These are phyloP conservation scores for Tragelaphus strepsiceros DNA, from an alignment of 2,113 vertebrate genomes.

Conservation along the genomic window DNA sequence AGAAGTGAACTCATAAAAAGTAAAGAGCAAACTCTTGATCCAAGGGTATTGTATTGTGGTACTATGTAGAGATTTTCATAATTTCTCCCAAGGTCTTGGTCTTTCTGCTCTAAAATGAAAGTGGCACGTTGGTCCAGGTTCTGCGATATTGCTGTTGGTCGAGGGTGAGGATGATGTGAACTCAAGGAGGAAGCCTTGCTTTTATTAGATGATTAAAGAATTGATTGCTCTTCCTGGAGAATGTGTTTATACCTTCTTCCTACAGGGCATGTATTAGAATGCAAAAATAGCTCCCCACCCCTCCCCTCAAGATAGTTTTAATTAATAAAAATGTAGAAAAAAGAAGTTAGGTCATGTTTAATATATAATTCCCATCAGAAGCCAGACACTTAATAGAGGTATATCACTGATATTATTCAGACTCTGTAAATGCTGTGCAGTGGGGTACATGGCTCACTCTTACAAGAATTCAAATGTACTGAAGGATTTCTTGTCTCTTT, in stretches of 20 bases:
- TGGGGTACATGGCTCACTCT: background rate
- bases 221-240: background rate
- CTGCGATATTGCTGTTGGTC: background rate
- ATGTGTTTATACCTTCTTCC: background rate
- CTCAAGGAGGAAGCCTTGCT: background rate
- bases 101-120: background rate
- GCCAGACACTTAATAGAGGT: background rate
- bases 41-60: background rate
- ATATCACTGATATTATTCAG: background rate
- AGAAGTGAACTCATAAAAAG: conserved; percentile 1
- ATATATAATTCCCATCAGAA: background rate
- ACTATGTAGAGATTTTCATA: background rate
- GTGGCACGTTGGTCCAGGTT: background rate
- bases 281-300: background rate
- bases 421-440: background rate
- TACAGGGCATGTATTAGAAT: background rate
- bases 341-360: background rate
- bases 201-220: background rate
- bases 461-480: background rate
- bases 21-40: background rate
- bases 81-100: background rate
- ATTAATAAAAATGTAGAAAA: background rate
- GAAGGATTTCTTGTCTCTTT: background rate
- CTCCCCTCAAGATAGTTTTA: background rate
- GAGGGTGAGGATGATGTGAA: background rate